These are phyloP conservation scores for Sciaenops ocellatus DNA, from an alignment of 2,797 vertebrate species.

Conservation along the genomic window DNA sequence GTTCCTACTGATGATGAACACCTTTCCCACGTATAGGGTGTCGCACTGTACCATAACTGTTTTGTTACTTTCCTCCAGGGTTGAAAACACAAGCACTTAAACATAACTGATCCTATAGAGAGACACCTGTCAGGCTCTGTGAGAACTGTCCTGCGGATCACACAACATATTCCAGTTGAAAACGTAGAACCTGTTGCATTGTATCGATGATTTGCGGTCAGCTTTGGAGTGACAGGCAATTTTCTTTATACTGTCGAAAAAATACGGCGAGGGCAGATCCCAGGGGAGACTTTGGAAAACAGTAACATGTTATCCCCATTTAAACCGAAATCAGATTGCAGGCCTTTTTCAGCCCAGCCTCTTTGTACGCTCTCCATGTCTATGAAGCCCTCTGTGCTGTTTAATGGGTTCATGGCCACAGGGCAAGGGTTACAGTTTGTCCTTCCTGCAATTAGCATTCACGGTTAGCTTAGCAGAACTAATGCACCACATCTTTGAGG, in stretches of 20 bases:
- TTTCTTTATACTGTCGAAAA: conserved; percentile 53
- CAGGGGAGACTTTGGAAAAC: conserved; percentile 58
- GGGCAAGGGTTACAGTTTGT: conserved; percentile 85
- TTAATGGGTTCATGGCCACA: conserved; percentile 85
- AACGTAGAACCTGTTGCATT: conserved; percentile 72
- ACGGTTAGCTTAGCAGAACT: conserved; percentile 96
- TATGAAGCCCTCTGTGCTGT: conserved; percentile 76
- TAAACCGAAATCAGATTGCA: conserved; percentile 78
- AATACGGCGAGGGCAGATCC: conserved; percentile 42
- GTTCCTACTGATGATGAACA: conserved; percentile 18
- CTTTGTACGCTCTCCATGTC: conserved; percentile 68
- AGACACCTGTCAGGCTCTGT: conserved; percentile 62
- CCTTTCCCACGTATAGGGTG: conserved; percentile 38
- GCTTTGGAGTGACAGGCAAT: conserved; percentile 65
- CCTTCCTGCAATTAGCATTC: conserved; percentile 95
- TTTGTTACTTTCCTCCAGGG: conserved; percentile 58
- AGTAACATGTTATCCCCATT: conserved; percentile 75
- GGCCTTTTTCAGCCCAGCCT: conserved; percentile 68
- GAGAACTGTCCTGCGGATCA: conserved; percentile 41
- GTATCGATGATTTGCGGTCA: conserved; percentile 61
- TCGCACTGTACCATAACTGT: conserved; percentile 45
- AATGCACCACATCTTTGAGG: conserved; percentile 91
- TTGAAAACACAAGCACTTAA: conserved; percentile 68
- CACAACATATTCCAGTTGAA: conserved; percentile 66
- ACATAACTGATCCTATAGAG: conserved; percentile 58